phyloP scores from a whole-genome alignment of 2,888 invertebrate genomes.

The Allygus modestus region DNA sequence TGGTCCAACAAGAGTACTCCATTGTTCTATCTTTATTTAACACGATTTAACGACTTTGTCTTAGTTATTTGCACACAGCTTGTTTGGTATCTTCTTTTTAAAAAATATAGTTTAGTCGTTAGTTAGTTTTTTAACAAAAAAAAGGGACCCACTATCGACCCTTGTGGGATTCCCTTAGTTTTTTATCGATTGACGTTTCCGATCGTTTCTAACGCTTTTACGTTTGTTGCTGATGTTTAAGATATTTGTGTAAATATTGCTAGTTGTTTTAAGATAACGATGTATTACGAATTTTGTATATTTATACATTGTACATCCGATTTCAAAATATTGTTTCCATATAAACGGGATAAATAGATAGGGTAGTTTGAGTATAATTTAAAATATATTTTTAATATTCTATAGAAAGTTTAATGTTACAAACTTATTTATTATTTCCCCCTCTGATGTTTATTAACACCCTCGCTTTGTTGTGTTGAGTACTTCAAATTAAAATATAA shows the following conservation, averaged over 20 bases:
- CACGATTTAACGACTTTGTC: not conserved
- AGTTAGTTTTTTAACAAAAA: not conserved
- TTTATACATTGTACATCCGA: slow-evolving; percentile 46
- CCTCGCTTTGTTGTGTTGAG: not conserved
- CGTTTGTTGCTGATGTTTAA: slow-evolving; percentile 4
- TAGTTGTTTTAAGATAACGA: slow-evolving; percentile 37
- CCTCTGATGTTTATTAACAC: not conserved
- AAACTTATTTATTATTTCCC: not conserved
- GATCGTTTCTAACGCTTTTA: not conserved
- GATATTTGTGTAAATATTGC: slow-evolving; percentile 38
- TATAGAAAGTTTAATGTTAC: not conserved
- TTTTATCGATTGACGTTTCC: not conserved
- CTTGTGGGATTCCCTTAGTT: not conserved
- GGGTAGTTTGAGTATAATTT: slow-evolving; percentile 33
- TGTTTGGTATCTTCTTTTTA: not conserved
- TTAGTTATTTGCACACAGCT: slow-evolving; percentile 29
- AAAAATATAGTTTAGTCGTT: not conserved
- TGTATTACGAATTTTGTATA: slow-evolving; percentile 43
- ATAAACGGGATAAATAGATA: slow-evolving; percentile 13
- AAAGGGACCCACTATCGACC: not conserved
- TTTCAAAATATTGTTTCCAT: slow-evolving; percentile 12
- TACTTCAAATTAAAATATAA: not conserved
- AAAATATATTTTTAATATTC: slow-evolving; percentile 14
- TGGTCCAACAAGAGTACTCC: slow-evolving; percentile 37
- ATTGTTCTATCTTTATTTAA: not conserved